These are phyloP conservation scores for Volucella bombylans DNA, from an alignment of 2,888 invertebrate genomes.

Conservation along the genomic window DNA sequence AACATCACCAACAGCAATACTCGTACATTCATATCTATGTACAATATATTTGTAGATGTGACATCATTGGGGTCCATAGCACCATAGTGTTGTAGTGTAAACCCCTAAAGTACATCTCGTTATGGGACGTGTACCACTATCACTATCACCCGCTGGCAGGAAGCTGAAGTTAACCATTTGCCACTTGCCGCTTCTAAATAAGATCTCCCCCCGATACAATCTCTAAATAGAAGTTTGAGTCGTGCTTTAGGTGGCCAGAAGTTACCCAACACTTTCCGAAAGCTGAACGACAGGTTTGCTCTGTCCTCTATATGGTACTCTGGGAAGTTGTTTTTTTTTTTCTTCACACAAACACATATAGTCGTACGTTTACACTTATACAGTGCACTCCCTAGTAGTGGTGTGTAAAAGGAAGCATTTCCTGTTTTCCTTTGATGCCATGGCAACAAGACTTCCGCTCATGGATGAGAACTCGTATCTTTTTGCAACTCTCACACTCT, in stretches of 20 bases:
- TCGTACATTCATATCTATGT: background rate
- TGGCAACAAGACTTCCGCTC: slow-evolving; percentile 67
- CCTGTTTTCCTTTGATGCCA: slow-evolving; percentile 61
- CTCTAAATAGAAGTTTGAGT: slow-evolving; percentile 14
- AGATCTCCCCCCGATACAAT: slow-evolving; percentile 40
- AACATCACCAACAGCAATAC: no score
- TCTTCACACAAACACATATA: slow-evolving; percentile 15
- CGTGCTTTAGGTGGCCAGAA: slow-evolving; percentile 36
- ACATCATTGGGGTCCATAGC: slow-evolving; percentile 40
- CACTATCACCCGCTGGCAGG: slow-evolving; percentile 22
- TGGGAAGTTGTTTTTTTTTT: background rate
- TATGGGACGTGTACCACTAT: slow-evolving; percentile 41
- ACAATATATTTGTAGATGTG: background rate
- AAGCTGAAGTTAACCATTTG: slow-evolving; percentile 29
- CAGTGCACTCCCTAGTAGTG: background rate
- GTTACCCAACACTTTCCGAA: slow-evolving; percentile 42
- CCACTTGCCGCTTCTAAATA: slow-evolving; percentile 25
- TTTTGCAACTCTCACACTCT: slow-evolving; percentile 26
- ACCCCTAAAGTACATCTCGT: slow-evolving; percentile 47
- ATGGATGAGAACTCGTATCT: background rate
- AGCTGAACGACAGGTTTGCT: slow-evolving; percentile 22
- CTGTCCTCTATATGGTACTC: no score
- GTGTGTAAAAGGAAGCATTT: slow-evolving; percentile 35
- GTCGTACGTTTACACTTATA: background rate
- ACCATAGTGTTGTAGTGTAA: background rate